Evolutionary conservation across 2,797 vertebrate species (phyloP), one percentile per base, ranked within the genome.

Genomic region (Spea hammondii): DNA sequence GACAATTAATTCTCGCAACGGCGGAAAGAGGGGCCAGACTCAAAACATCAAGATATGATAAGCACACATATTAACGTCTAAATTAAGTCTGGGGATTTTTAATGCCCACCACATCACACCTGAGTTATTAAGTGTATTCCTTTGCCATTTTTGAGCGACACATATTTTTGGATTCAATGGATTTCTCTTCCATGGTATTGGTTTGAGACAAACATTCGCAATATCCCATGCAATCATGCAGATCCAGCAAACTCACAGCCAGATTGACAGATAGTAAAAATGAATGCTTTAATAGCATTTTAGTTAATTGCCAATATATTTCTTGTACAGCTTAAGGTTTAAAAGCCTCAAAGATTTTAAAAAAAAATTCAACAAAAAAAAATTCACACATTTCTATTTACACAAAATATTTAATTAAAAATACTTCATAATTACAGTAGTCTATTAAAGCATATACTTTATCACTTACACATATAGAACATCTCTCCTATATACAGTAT

Each of bases 351-450:
- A 90, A 87, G 86, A 90, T 88, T 88, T 17, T 85, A 90, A 91
- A 89, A 91, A 89, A 83, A 89, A 68, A 79, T 65, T 57, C 32
- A 13, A 62, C 32, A 53, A 66, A 66, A 85, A 90, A 90, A 92
- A 91, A 90, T 80, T 88, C 89, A 95, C 95, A 93, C 94, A 83
- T 88, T 86, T 83, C 86, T 90, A 98, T 98, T 95, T 99, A 99
- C 97, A 98, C 83, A 95, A 98, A 94, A 95, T 90, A 95, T 97
- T 96, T 94, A 95, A 97, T 97, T 97, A 98, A 95, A 98, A 99
- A 99, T 99, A 98, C 96, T 93, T 97, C 94, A 96, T 96, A 96
- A 97, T 98, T 99, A 98, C 97, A 99, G 94, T 96, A 95, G 94
- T 95, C 95, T 96, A 95, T 97, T 96, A 94, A 93, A 95, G 95